Evolutionary conservation across 2,113 vertebrate species (phyloP), one percentile per base, ranked within the genome.

Genomic region (Pampusana beccarii): DNA sequence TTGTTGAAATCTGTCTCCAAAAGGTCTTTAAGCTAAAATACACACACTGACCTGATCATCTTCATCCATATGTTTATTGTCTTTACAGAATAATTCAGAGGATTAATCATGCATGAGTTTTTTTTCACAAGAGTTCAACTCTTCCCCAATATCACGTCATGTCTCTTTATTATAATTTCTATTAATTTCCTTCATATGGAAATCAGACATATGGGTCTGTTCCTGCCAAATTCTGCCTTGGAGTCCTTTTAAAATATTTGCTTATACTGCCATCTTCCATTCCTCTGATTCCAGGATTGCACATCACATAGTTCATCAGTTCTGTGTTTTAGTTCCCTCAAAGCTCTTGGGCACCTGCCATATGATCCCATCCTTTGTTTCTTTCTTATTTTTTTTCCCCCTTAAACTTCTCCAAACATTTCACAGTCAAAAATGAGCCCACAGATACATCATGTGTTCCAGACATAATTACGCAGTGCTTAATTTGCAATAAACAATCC

Each of bases 401-500:
- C 51, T 58, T 53, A 77, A 91, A 75, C 46, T 40, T 90, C 25
- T 82, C 66, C 65, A 75, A 90, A 77, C 4, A 51, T 62, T 85
- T 94, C 48, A 67, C 21, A 54, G 42, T 34, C 46, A 92, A 88
- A 92, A 90, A 77, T 13, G 34, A 95, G 33, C 54, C 58, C 79
- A 86, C 14, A 77, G 25, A 57, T 46, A 77, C 10, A 46, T 85
- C 40, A 70, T 61, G n/a, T 85, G 2, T 72, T 85, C 40, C 72
- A 95, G 77, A 61, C 9, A 66, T n/a, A 87, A 85, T 86, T 72
- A 70, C n/a, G 51, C 58, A 48, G 29, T 42, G 46, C 26, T 51
- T 75, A 80, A 57, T 78, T 73, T 86, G n/a, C 66, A 78, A 54
- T 82, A 86, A 87, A 82, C 34, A 54, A n/a, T 69, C 61, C 33